Percentiles rank a stretch among this genome's conserved stretches.
Evolutionary conservation across 2,888 invertebrate species (phyloP).

Genomic region (Agrypnus murinus): DNA sequence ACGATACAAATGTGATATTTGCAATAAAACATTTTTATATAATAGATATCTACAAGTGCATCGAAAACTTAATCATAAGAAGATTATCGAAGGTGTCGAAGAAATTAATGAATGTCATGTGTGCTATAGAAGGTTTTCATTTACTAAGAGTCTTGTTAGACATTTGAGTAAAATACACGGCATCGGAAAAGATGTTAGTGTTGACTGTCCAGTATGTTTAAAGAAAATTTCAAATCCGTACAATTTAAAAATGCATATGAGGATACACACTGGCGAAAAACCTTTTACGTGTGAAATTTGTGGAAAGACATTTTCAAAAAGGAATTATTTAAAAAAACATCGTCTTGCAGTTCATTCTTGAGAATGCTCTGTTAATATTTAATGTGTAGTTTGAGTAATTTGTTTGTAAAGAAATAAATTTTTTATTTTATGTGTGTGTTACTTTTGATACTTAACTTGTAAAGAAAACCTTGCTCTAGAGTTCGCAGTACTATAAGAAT

Average conservation of each 20-base stretch:
- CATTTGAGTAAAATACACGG: constrained; percentile 65
- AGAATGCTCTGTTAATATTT: background rate
- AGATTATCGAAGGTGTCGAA: constrained; percentile 66
- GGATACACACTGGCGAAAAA: constrained; percentile 63
- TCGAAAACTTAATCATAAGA: constrained; percentile 63
- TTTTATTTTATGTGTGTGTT: too few species aligned
- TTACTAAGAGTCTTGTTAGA: constrained; percentile 63
- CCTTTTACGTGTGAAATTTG: constrained; percentile 63
- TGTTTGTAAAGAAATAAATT: too few species aligned
- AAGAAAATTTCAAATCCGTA: constrained; percentile 64
- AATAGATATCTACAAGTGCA: constrained; percentile 62
- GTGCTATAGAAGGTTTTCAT: constrained; percentile 63
- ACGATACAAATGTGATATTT: constrained; percentile 70
- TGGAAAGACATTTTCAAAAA: constrained; percentile 61
- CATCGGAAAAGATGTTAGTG: constrained; percentile 61
- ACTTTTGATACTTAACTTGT: too few species aligned
- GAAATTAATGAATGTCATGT: constrained; percentile 60
- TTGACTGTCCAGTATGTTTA: constrained; percentile 61
- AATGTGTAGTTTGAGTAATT: too few species aligned
- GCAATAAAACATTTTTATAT: constrained; percentile 28
- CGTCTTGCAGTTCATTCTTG: constrained; percentile 23
- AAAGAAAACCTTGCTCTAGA: too few species aligned
- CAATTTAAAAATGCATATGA: constrained; percentile 65
- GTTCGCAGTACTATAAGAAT: too few species aligned
- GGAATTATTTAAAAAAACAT: constrained; percentile 61